Percentiles rank a stretch among this genome's conserved stretches.
Conservation (phyloP, 2,113 vertebrate species). For the Acanthisitta chloris region DNA sequence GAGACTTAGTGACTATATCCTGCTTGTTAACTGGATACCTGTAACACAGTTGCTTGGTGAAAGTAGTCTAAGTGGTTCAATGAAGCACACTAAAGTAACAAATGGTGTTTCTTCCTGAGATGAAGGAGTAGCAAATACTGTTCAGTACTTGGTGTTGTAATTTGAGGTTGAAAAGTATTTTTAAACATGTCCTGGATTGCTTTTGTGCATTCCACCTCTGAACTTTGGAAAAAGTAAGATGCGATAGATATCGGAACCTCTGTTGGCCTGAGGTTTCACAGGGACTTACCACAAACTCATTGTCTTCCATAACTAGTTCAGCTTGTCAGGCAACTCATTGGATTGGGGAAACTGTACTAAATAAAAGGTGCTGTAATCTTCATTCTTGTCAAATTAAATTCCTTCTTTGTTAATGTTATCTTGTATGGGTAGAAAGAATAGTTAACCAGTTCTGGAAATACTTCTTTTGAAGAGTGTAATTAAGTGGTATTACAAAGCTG, state of each 20-base stretch:
- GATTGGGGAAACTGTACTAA: constrained; percentile 45
- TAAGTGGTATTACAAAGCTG: not conserved
- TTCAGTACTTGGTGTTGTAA: not conserved
- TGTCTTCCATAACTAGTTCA: constrained; percentile 57
- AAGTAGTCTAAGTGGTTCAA: not conserved
- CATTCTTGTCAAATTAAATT: constrained; percentile 51
- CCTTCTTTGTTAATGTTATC: not conserved
- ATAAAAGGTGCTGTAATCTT: constrained; percentile 69
- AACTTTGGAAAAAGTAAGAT: not conserved
- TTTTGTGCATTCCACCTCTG: constrained; percentile 20
- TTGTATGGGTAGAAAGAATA: not conserved
- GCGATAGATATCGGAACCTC: not conserved
- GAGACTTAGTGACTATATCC: not conserved
- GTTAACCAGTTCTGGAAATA: not conserved
- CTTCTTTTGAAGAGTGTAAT: not conserved
- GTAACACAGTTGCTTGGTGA: not conserved
- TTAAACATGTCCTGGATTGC: constrained; percentile 28
- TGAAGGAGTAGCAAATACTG: not conserved
- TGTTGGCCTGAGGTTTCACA: constrained; percentile 27
- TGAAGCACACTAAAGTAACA: not conserved
- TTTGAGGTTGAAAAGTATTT: not conserved
- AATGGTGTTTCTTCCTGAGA: not conserved
- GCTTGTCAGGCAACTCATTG: constrained; percentile 47
- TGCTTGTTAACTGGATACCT: not conserved
- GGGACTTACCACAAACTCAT: not conserved